Evolutionary conservation across 2,888 invertebrate genomes (phyloP), one percentile per base, ranked within the genome.

Genomic region (Lucinisca nassula): DNA sequence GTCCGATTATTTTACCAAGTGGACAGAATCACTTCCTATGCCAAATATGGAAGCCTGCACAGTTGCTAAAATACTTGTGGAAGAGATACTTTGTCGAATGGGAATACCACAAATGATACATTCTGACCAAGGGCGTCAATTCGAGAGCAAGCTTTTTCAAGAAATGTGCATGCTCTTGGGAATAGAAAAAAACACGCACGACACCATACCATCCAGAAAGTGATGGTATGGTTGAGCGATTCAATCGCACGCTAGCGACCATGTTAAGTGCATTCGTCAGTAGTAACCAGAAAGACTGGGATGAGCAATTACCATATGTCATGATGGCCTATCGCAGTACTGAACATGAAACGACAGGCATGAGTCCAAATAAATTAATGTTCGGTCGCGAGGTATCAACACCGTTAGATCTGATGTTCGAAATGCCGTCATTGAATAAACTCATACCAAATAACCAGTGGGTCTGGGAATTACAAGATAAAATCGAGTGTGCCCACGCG

Each of bases 41-140:
- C 40, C 30, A 27, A 78, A 84, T 32, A 73, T 79, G 8, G 40
- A 40, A n/a, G 84, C 87, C 2, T 58, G 75, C 14, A 72, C 79
- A n/a, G 84, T 84, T 3, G 84, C 84, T 2, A 74, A 84, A 21
- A 35, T 30, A 24, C 17, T 85, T 21, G 61, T 87, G 14, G 82
- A 45, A 55, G 88, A 79, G 35, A 85, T 83, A 75, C 80, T 87
- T 4, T 83, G 73, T 61, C 21, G 89, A 67, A 85, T 84, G 51
- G 90, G 85, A 0, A 82, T 77, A 21, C 89, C 87, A 0, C 17
- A 38, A 12, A 58, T 67, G 3, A 78, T 90, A 40, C 85, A 90
- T 74, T 79, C 80, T 24, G 88, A 90, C 55, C 88, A 87, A 51
- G 90, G 90, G n/a, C 45, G 70, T 45, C 82, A 88, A 32, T 90